Evolutionary conservation across 2,888 invertebrate genomes (phyloP).

Genomic region (Coenonympha glycerion): DNA sequence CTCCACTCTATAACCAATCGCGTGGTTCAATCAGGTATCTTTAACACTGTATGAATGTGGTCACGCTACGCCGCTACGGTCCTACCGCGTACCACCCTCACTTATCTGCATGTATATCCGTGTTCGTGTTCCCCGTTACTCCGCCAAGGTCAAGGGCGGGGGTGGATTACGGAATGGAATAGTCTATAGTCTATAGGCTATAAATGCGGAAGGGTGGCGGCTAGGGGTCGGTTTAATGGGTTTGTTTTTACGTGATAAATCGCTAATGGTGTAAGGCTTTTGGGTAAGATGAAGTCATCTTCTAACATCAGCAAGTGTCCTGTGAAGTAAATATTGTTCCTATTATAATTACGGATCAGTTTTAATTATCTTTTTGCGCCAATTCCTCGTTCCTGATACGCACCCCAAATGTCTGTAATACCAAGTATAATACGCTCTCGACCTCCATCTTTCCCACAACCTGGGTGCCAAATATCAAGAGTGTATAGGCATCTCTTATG

Average conservation of each 20-base stretch:
- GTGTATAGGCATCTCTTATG: no score
- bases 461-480: no score
- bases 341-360: no score
- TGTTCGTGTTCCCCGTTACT: slow-evolving; percentile 24
- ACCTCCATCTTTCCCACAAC: no score
- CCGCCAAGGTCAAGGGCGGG: slow-evolving; percentile 27
- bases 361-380: no score
- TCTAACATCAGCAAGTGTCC: no score
- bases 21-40: no score
- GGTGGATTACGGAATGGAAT: neutral
- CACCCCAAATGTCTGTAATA: no score
- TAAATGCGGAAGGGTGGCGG: neutral
- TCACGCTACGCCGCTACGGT: slow-evolving; percentile 21
- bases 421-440: no score
- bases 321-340: no score
- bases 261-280: neutral
- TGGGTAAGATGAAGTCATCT: neutral
- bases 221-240: neutral
- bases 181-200: slow-evolving; percentile 1
- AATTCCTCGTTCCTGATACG: no score
- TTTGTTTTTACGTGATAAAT: neutral
- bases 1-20: no score
- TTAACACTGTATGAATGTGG: neutral
- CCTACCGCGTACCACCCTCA: slow-evolving; percentile 25
- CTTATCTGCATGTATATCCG: slow-evolving; percentile 23